Conservation (phyloP, 2,888 invertebrate genomes). For the Patella pellucida region DNA sequence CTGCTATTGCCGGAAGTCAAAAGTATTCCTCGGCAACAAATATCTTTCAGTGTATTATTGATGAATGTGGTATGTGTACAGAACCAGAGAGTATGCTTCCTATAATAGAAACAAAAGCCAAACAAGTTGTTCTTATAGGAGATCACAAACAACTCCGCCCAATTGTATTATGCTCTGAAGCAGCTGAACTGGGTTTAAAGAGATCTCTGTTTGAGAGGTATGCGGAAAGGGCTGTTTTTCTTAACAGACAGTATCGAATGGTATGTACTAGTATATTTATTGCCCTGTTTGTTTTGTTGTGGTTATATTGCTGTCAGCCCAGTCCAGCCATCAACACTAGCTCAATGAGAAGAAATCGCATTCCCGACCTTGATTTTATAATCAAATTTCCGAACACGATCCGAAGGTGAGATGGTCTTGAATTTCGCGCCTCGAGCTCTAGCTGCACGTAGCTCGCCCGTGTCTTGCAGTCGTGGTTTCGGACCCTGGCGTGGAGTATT, state of each 20-base stretch:
- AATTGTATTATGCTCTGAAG: slow-evolving; percentile 51
- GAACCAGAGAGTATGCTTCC: slow-evolving; percentile 61
- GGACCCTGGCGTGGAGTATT: too few relatives aligned
- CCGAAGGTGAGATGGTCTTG: too few relatives aligned
- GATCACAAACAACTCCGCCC: slow-evolving; percentile 66
- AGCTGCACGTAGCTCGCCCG: too few relatives aligned
- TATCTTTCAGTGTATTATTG: slow-evolving; percentile 57
- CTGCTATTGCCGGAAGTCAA: slow-evolving; percentile 38
- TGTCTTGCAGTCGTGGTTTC: too few relatives aligned
- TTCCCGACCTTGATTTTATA: too few relatives aligned
- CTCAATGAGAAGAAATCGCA: too few relatives aligned
- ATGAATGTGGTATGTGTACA: slow-evolving; percentile 65
- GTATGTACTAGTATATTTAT: slow-evolving; percentile 35
- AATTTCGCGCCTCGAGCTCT: too few relatives aligned
- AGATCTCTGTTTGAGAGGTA: slow-evolving; percentile 56
- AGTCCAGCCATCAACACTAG: too few relatives aligned
- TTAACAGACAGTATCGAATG: slow-evolving; percentile 62
- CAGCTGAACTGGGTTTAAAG: slow-evolving; percentile 50
- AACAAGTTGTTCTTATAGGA: slow-evolving; percentile 62
- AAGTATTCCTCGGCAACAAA: slow-evolving; percentile 21
- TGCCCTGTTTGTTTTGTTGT: too few relatives aligned
- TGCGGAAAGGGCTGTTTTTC: slow-evolving; percentile 38
- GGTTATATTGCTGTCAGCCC: too few relatives aligned
- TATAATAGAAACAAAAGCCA: slow-evolving; percentile 48
- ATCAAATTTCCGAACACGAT: too few relatives aligned